A percentile compares a stretch with the other conserved stretches of the same genome.
Conservation (phyloP, 2,113 vertebrate genomes). For the Bostrychus sinensis region DNA sequence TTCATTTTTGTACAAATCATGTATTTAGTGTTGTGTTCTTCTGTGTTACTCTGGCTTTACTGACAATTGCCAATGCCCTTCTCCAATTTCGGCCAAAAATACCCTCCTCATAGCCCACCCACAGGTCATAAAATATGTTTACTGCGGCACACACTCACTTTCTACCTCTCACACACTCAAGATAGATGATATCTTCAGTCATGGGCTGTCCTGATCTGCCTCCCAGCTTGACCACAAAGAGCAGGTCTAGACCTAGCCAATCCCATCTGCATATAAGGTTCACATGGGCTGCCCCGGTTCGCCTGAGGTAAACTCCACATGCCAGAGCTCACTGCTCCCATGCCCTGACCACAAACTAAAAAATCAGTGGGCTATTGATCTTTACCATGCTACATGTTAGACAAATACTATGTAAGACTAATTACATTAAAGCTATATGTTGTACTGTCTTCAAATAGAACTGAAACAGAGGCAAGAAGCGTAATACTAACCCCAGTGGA, state of each 20-base stretch:
- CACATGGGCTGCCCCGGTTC: conserved; percentile 7
- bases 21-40: neutral
- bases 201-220: conserved; percentile 33
- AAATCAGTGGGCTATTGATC: neutral
- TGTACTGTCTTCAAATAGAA: too few species aligned
- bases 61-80: conserved; percentile 22
- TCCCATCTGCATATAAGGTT: conserved; percentile 12
- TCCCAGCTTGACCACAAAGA: conserved; percentile 47
- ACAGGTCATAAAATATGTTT: conserved; percentile 54
- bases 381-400: too few species aligned
- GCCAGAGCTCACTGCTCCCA: neutral
- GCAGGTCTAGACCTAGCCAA: conserved; percentile 12
- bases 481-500: too few species aligned
- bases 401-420: too few species aligned
- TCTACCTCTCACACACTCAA: conserved; percentile 19
- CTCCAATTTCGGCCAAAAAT: conserved; percentile 55
- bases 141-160: conserved; percentile 19
- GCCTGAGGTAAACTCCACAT: conserved; percentile 19
- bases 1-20: too few species aligned
- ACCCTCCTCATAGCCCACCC: conserved; percentile 52
- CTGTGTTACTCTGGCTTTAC: conserved; percentile 29
- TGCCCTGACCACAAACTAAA: neutral
- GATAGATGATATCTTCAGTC: conserved; percentile 56
- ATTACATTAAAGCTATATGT: too few species aligned
- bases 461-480: too few species aligned